Conservation (phyloP, 2,113 vertebrate species). For the Mesembrinibis cayennensis region DNA sequence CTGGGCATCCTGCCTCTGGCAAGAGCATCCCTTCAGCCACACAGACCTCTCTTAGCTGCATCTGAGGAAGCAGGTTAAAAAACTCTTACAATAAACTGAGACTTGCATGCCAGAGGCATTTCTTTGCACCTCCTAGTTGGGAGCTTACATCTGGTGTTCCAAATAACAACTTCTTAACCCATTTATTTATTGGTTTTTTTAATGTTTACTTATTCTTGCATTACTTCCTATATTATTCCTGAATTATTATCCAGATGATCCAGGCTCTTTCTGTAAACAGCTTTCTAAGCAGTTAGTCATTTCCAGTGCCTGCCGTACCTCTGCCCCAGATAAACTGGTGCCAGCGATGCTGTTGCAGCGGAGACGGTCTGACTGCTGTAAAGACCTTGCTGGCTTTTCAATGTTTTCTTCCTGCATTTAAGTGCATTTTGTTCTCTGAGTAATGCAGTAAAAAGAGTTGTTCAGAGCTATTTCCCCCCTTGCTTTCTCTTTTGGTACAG, state of each 20-base stretch:
- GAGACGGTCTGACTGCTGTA: neutral
- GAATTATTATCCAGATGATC: neutral
- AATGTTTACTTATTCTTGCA: neutral
- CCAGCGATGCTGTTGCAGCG: neutral
- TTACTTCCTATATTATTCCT: neutral
- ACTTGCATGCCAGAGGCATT: neutral
- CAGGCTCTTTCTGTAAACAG: neutral
- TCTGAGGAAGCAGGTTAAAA: neutral
- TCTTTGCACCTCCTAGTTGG: fast-evolving
- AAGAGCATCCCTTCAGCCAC: neutral
- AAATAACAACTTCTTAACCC: neutral
- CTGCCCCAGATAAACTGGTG: neutral
- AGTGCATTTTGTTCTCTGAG: neutral
- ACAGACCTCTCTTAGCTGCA: neutral
- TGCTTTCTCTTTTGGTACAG: neutral
- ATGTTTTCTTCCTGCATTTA: neutral
- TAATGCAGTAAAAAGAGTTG: neutral
- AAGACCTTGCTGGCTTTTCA: neutral
- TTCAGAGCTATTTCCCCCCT: neutral
- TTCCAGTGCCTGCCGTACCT: neutral
- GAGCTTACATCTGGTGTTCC: neutral
- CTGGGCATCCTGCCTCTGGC: neutral
- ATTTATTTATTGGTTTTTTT: neutral
- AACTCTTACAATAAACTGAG: neutral
- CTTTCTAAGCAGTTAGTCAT: neutral